These are phyloP conservation scores for Saturnia pavonia DNA, from an alignment of 2,888 invertebrate species.

Conservation along the genomic window DNA sequence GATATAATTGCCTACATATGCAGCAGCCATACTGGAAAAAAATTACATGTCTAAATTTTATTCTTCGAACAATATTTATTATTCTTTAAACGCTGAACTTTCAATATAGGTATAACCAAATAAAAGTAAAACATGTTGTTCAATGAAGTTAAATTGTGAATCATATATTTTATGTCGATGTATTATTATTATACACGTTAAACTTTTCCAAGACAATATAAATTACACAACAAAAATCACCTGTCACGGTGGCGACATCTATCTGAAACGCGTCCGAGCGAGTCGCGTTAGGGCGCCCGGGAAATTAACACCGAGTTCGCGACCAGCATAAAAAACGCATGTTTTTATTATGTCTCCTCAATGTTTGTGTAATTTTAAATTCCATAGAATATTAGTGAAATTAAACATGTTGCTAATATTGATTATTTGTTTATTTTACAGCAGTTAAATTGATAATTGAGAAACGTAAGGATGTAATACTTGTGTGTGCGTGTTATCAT, in stretches of 20 bases:
- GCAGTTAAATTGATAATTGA: no score
- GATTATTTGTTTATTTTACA: not conserved
- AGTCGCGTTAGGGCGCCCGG: slow-evolving; percentile 30
- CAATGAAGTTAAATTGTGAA: not conserved
- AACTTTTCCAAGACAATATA: slow-evolving; percentile 22
- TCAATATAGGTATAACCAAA: not conserved
- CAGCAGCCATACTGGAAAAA: no score
- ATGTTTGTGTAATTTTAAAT: not conserved
- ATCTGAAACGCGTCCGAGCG: slow-evolving; percentile 50
- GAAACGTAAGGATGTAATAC: no score
- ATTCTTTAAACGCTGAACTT: not conserved
- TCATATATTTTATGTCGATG: not conserved
- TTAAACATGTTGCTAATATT: not conserved
- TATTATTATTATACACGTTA: not conserved
- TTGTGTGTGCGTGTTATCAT: no score
- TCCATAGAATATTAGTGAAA: not conserved
- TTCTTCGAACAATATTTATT: no score
- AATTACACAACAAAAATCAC: slow-evolving; percentile 33
- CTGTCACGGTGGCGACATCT: slow-evolving; percentile 44
- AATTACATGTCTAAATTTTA: no score
- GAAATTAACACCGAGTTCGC: slow-evolving; percentile 52
- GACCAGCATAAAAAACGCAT: slow-evolving; percentile 37
- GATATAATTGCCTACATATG: no score
- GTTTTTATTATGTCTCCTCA: not conserved
- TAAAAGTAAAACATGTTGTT: not conserved